Conservation (phyloP, 2,113 vertebrate genomes). For the Heloderma charlesbogerti region DNA sequence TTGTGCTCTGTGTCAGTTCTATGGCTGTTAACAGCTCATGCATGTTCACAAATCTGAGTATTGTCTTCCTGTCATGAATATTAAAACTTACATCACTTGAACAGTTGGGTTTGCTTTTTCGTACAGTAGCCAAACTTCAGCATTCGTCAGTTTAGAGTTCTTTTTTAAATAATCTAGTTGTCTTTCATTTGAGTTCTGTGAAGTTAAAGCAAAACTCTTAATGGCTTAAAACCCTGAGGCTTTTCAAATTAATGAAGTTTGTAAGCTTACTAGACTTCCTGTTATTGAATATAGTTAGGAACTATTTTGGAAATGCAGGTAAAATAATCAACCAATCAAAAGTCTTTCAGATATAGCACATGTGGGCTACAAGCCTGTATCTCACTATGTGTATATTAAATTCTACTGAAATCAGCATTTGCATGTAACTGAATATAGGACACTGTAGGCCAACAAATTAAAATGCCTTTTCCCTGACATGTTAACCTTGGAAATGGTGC, state of each 20-base stretch:
- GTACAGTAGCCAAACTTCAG: neutral
- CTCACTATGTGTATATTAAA: neutral
- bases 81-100: neutral
- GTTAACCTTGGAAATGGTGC: neutral
- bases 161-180: neutral
- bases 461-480: neutral
- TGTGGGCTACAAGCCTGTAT: neutral
- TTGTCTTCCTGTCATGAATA: neutral
- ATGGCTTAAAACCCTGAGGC: neutral
- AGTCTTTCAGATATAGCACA: neutral
- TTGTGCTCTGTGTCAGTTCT: neutral
- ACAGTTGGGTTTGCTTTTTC: neutral
- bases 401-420: neutral
- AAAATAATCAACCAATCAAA: neutral
- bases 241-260: neutral
- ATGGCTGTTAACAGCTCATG: neutral
- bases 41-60: neutral
- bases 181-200: neutral
- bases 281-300: neutral
- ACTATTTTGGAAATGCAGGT: neutral
- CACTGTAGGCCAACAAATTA: neutral
- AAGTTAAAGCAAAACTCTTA: neutral
- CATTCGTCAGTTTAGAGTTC: neutral
- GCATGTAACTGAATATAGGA: neutral
- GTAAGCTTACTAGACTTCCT: neutral